Conservation (phyloP, 2,888 invertebrate genomes). For the Salticus scenicus region DNA sequence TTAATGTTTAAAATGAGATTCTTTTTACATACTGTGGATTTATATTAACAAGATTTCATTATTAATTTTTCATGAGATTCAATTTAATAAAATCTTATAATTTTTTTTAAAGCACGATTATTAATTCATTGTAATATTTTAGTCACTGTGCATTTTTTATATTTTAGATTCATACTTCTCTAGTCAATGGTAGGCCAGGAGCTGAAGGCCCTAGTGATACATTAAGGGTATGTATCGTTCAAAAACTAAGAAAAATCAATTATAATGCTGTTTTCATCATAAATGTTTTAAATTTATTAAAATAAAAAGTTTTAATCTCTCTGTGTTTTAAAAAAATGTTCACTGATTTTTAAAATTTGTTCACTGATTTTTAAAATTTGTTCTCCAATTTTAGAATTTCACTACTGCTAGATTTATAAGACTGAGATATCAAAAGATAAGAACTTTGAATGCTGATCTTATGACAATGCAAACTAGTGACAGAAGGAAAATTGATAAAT, state of each 20-base stretch:
- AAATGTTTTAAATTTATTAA: no score
- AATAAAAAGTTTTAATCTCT: background rate
- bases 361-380: background rate
- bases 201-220: conserved; percentile 85
- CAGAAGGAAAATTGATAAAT: conserved; percentile 75
- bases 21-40: no score
- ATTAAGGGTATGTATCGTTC: conserved; percentile 78
- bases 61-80: no score
- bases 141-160: conserved; percentile 54
- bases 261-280: no score
- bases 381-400: conserved; percentile 43
- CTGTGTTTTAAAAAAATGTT: background rate
- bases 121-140: background rate
- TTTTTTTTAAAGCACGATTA: no score
- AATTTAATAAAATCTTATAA: no score
- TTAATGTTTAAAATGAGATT: no score
- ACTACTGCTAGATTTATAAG: conserved; percentile 87
- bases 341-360: background rate
- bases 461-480: conserved; percentile 78
- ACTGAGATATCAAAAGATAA: conserved; percentile 89
- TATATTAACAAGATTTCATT: no score
- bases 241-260: no score
- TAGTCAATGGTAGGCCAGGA: conserved; percentile 88
- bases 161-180: conserved; percentile 88
- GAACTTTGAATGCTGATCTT: conserved; percentile 81